Evolutionary conservation across 1,140 invertebrate species (phyloP).

Genomic region (Trichonephila clavipes): DNA sequence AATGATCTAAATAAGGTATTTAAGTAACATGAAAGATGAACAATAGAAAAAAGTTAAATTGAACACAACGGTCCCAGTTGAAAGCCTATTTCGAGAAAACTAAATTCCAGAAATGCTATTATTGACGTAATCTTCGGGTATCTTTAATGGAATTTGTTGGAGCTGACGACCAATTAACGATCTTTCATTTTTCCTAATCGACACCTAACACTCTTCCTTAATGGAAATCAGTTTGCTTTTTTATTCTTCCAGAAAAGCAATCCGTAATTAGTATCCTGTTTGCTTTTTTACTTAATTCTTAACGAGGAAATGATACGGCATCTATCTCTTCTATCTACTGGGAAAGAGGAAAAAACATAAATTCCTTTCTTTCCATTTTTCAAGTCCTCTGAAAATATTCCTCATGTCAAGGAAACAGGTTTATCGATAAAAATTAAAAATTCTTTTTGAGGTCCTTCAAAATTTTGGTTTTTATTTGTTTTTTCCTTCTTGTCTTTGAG

Average conservation of each 20-base stretch:
- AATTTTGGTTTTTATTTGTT: no score
- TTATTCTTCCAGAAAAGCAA: neutral
- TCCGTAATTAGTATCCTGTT: conserved; percentile 32
- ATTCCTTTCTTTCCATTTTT: no score
- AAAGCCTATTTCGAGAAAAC: neutral
- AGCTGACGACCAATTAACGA: conserved; percentile 46
- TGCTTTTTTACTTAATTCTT: neutral
- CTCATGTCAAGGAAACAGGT: no score
- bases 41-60: neutral
- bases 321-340: neutral
- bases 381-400: no score
- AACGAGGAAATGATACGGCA: conserved; percentile 41
- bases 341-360: no score
- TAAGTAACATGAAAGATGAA: no score
- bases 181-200: conserved; percentile 50
- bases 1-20: no score
- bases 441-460: no score
- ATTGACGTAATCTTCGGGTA: conserved; percentile 40
- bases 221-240: conserved; percentile 27
- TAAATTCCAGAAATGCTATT: neutral
- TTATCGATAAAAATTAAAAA: no score
- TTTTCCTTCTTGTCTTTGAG: no score
- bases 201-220: conserved; percentile 20
- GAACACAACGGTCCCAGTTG: neutral
- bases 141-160: conserved; percentile 20